phyloP scores from a whole-genome alignment of 2,888 invertebrate species.

The Himalopsyche anomala region DNA sequence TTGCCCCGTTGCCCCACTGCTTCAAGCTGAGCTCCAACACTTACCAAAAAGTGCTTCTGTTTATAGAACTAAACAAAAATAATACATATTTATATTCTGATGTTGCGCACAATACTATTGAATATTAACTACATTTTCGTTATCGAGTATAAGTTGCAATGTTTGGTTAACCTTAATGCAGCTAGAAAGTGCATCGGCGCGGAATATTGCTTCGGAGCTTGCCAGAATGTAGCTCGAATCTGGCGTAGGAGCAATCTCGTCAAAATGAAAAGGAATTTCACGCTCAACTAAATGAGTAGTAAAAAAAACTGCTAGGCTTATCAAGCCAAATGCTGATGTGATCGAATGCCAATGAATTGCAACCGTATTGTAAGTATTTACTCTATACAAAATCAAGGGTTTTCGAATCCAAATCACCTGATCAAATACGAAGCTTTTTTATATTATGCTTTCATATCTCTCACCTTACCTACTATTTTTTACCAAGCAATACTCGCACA shows the following conservation, averaged over 20 bases:
- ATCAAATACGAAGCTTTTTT: too few relatives aligned
- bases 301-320: constrained; percentile 2
- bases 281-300: constrained; percentile 57
- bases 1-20: too few relatives aligned
- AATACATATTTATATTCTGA: too few relatives aligned
- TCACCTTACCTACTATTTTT: too few relatives aligned
- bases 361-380: constrained; percentile 14
- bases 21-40: too few relatives aligned
- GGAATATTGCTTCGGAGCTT: constrained; percentile 45
- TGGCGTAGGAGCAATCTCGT: constrained; percentile 41
- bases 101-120: too few relatives aligned
- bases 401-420: neutral
- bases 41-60: too few relatives aligned
- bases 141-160: too few relatives aligned
- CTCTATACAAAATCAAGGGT: neutral
- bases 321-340: constrained; percentile 17
- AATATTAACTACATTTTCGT: too few relatives aligned
- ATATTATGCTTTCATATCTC: too few relatives aligned
- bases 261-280: constrained; percentile 57
- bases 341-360: neutral
- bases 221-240: constrained; percentile 39
- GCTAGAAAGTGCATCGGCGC: constrained; percentile 45
- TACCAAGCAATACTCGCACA: too few relatives aligned
- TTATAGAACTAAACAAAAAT: too few relatives aligned
- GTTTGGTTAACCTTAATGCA: neutral